Percentiles rank a stretch among this genome's conserved stretches.
Evolutionary conservation across 2,888 invertebrate genomes (phyloP).

Genomic region (Orgyia antiqua): DNA sequence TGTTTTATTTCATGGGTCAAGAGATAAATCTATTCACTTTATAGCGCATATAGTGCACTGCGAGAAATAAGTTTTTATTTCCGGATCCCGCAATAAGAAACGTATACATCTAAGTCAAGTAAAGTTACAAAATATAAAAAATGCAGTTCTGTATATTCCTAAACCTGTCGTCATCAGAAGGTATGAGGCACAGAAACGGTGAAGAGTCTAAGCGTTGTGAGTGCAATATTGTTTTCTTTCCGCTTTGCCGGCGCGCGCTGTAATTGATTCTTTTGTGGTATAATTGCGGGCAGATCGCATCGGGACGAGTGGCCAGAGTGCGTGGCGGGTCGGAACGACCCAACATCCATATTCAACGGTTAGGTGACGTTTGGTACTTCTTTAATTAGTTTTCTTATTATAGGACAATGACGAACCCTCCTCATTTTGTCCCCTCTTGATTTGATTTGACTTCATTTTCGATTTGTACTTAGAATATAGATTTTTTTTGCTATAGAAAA

Average conservation of each 20-base stretch:
- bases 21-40: too few relatives aligned
- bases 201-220: conserved; percentile 57
- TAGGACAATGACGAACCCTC: conserved; percentile 30
- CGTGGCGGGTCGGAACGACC: conserved; percentile 21
- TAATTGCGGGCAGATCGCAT: conserved; percentile 62
- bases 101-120: too few relatives aligned
- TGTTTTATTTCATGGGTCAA: too few relatives aligned
- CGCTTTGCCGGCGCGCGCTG: conserved; percentile 39
- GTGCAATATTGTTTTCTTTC: conserved; percentile 62
- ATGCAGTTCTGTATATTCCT: conserved; percentile 8
- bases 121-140: too few relatives aligned
- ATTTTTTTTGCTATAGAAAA: too few relatives aligned
- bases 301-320: conserved; percentile 25
- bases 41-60: too few relatives aligned
- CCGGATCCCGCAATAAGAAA: too few relatives aligned
- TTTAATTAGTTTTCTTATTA: conserved; percentile 56
- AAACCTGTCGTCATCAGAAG: conserved; percentile 32
- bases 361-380: conserved; percentile 44
- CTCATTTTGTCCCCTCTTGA: too few relatives aligned
- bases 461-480: too few relatives aligned
- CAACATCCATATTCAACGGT: conserved; percentile 52
- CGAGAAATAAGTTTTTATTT: too few relatives aligned
- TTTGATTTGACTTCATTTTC: too few relatives aligned
- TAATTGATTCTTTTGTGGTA: conserved; percentile 73
- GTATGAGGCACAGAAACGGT: conserved; percentile 45